Conservation (phyloP, 2,113 vertebrate species). For the Stercorarius parasiticus region DNA sequence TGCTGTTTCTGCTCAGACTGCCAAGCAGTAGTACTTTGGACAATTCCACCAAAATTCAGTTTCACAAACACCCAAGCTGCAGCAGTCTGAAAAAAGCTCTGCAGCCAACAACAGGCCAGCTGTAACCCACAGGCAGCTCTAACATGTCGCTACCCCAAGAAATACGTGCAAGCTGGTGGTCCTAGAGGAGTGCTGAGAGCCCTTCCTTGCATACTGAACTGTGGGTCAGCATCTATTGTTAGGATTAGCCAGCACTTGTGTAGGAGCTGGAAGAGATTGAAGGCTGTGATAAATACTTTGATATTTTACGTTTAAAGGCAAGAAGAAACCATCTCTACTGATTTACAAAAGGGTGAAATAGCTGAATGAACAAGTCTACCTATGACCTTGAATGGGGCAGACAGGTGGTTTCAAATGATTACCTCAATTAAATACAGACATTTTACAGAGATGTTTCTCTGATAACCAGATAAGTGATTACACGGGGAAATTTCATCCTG, state of each 20-base stretch:
- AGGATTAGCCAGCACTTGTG: neutral
- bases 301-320: neutral
- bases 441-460: neutral
- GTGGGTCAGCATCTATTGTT: neutral
- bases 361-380: neutral
- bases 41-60: neutral
- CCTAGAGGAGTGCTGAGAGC: neutral
- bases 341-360: neutral
- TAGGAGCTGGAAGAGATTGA: neutral
- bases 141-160: fast-evolving
- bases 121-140: neutral
- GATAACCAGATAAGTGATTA: neutral
- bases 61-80: neutral
- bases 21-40: neutral
- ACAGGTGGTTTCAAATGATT: neutral
- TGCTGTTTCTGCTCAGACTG: neutral
- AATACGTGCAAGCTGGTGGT: neutral
- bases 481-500: neutral
- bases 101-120: neutral
- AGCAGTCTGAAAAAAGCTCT: neutral
- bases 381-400: neutral
- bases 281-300: neutral
- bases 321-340: neutral
- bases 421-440: neutral
- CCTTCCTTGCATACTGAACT: neutral